Conservation (phyloP, 2,888 invertebrate genomes). For the Galerucella nymphaeae region DNA sequence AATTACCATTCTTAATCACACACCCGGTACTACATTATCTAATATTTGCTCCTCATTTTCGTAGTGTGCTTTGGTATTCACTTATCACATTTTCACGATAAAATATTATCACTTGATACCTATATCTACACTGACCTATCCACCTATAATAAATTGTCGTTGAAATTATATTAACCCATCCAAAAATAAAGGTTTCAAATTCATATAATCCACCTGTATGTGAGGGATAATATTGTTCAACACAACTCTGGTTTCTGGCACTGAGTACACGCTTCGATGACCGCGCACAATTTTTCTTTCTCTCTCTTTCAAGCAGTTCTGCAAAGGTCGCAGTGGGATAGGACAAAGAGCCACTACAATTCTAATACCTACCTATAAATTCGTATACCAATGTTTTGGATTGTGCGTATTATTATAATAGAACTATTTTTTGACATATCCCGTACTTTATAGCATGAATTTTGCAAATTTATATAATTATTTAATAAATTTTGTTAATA, state of each 20-base stretch:
- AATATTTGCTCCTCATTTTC: not conserved
- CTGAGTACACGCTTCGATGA: too few species aligned
- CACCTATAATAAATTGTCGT: not conserved
- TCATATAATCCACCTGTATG: not conserved
- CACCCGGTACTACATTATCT: not conserved
- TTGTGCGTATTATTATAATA: too few species aligned
- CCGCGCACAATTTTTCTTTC: too few species aligned
- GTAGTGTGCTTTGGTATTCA: constrained; percentile 10
- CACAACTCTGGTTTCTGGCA: too few species aligned
- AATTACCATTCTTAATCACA: too few species aligned
- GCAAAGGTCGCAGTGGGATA: too few species aligned
- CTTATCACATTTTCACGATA: constrained; percentile 36
- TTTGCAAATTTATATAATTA: not conserved
- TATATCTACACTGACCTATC: constrained; percentile 41
- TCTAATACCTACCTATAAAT: too few species aligned
- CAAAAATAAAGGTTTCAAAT: not conserved
- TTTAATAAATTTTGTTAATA: constrained; percentile 3
- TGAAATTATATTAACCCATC: not conserved
- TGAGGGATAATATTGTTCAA: too few species aligned
- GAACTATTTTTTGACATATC: not conserved
- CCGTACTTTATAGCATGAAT: not conserved
- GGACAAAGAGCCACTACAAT: too few species aligned
- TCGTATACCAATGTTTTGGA: too few species aligned
- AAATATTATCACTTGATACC: constrained; percentile 45
- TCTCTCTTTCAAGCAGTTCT: too few species aligned